Conservation (phyloP, 2,797 vertebrate genomes). For the Octomys mimax region DNA sequence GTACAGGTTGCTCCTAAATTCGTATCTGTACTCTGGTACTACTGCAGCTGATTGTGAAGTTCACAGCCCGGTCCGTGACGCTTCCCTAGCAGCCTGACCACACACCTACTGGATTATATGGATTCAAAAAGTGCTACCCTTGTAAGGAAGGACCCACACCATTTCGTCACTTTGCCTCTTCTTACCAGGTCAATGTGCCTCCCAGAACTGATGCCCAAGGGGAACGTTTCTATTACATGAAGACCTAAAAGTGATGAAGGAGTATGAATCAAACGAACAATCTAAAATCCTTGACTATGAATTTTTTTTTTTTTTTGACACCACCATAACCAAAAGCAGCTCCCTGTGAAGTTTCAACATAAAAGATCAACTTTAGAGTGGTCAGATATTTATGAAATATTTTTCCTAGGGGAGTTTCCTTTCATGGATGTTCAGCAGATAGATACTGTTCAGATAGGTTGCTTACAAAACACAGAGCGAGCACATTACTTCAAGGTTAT, state of each 20-base stretch:
- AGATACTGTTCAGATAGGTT: not conserved
- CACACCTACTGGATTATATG: not conserved
- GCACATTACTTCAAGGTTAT: slow-evolving; percentile 69
- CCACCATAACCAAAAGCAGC: slow-evolving; percentile 62
- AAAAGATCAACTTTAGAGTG: slow-evolving; percentile 74
- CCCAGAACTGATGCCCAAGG: slow-evolving; percentile 23
- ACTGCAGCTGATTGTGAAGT: not conserved
- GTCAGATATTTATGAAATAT: slow-evolving; percentile 73
- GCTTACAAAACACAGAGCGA: not conserved
- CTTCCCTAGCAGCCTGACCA: not conserved
- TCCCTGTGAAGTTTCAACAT: slow-evolving; percentile 77
- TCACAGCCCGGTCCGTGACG: not conserved
- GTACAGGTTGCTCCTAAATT: accelerated
- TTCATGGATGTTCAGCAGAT: slow-evolving; percentile 59
- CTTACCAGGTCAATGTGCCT: not conserved
- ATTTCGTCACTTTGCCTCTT: not conserved
- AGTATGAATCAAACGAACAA: slow-evolving; percentile 62
- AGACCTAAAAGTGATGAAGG: slow-evolving; percentile 49
- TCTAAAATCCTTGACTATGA: slow-evolving; percentile 23
- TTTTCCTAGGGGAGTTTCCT: slow-evolving; percentile 70
- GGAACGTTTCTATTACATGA: slow-evolving; percentile 27
- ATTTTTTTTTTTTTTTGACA: slow-evolving; percentile 59
- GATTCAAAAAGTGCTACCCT: not conserved
- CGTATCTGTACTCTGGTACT: no score
- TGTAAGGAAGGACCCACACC: not conserved